Evolutionary conservation across 2,888 invertebrate species (phyloP).

Genomic region (Eristalinus aeneus): DNA sequence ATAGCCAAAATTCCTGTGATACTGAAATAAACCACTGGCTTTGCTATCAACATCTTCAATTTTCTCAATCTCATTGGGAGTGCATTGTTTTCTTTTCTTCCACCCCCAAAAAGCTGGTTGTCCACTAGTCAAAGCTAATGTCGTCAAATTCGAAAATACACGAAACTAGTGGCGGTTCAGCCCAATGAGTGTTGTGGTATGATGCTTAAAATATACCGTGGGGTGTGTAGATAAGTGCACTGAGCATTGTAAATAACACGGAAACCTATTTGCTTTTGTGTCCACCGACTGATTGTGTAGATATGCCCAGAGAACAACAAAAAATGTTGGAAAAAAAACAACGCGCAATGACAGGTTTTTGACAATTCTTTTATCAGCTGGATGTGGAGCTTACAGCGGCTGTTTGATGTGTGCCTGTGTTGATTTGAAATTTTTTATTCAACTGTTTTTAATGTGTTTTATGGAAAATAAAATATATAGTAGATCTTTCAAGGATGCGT

Average conservation of each 20-base stretch:
- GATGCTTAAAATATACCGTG: constrained; percentile 39
- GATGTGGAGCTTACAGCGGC: background rate
- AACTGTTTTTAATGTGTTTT: too few species aligned
- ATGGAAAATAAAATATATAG: too few species aligned
- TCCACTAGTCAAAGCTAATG: background rate
- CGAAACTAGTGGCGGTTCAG: background rate
- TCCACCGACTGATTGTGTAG: background rate
- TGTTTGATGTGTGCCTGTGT: background rate
- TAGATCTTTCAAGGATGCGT: too few species aligned
- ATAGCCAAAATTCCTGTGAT: constrained; percentile 74
- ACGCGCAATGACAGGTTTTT: background rate
- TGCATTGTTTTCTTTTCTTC: constrained; percentile 45
- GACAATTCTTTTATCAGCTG: constrained; percentile 1
- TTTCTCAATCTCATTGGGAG: constrained; percentile 73
- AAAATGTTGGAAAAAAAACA: constrained; percentile 12
- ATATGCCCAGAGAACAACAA: constrained; percentile 43
- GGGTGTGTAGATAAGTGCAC: constrained; percentile 13
- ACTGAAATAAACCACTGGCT: constrained; percentile 76
- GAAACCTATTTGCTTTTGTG: constrained; percentile 32
- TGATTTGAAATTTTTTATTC: background rate
- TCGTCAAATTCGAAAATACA: background rate
- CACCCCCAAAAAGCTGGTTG: background rate
- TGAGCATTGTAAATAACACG: constrained; percentile 44
- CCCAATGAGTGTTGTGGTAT: constrained; percentile 20
- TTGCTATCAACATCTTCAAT: constrained; percentile 77